Percentiles rank a stretch among this genome's conserved stretches.
phyloP scores from a whole-genome alignment of 2,113 vertebrate genomes.

The Australoheros scitulus region DNA sequence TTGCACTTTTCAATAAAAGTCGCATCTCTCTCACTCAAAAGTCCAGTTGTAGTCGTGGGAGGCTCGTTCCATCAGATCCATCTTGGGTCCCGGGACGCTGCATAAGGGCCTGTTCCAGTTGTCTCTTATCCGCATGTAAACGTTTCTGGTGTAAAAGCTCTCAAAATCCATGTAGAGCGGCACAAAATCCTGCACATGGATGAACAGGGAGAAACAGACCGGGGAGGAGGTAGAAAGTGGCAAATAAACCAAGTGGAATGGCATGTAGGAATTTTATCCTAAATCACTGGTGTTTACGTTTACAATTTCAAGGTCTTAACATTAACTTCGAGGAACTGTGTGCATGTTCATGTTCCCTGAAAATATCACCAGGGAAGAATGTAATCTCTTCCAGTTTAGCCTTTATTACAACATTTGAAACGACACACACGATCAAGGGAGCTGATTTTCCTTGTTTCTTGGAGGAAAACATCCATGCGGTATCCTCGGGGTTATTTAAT shows the following conservation, averaged over 20 bases:
- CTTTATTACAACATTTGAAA: not conserved
- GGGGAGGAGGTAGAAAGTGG: fast-evolving
- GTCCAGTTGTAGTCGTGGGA: conserved; percentile 95
- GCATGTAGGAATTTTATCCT: not conserved
- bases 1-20: conserved; percentile 4
- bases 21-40: conserved; percentile 84
- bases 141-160: conserved; percentile 94
- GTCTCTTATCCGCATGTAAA: conserved; percentile 94
- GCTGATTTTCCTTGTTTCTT: conserved; percentile 10
- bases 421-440: not conserved
- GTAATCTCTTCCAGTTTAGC: not conserved
- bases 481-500: conserved; percentile 16
- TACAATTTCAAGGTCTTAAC: not conserved
- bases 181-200: conserved; percentile 87
- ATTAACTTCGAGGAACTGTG: not conserved
- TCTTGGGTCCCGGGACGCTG: conserved; percentile 88
- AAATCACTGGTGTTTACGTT: not conserved
- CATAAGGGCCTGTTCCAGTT: conserved; percentile 93
- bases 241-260: not conserved
- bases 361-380: conserved; percentile 4
- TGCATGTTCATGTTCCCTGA: not conserved
- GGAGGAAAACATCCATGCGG: conserved; percentile 26
- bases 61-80: conserved; percentile 88
- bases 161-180: conserved; percentile 95
- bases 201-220: not conserved